Conservation (phyloP, 2,888 invertebrate species). For the Acleris emargana region DNA sequence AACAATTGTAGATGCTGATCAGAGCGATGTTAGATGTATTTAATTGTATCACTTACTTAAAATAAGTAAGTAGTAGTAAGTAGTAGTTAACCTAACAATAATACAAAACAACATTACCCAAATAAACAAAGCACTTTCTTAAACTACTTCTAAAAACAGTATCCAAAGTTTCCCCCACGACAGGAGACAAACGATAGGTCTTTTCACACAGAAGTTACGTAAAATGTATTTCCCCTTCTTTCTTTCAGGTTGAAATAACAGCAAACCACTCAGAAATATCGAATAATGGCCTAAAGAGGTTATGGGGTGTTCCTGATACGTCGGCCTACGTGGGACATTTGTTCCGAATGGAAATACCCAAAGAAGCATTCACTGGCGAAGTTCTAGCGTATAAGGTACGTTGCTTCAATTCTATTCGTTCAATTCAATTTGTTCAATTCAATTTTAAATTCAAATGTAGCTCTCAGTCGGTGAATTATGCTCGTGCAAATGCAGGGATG, state of each 20-base stretch:
- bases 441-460: slow-evolving; percentile 34
- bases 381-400: slow-evolving; percentile 88
- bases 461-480: slow-evolving; percentile 20
- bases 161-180: slow-evolving; percentile 18
- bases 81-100: neutral
- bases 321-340: slow-evolving; percentile 88
- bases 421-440: slow-evolving; percentile 31
- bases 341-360: slow-evolving; percentile 89
- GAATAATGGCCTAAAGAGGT: slow-evolving; percentile 78
- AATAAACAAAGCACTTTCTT: slow-evolving; percentile 22
- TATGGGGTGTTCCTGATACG: slow-evolving; percentile 85
- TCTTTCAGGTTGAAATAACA: slow-evolving; percentile 72
- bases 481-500: slow-evolving; percentile 16
- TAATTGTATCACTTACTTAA: no score
- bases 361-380: slow-evolving; percentile 87
- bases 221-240: slow-evolving; percentile 29
- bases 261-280: slow-evolving; percentile 77
- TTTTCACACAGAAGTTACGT: slow-evolving; percentile 26
- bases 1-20: no score
- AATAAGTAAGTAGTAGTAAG: no score
- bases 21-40: no score
- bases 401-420: slow-evolving; percentile 36
- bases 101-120: slow-evolving; percentile 8
- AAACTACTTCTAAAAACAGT: slow-evolving; percentile 15
- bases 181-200: slow-evolving; percentile 27